Evolutionary conservation across 2,888 invertebrate species (phyloP), one percentile per base, ranked within the genome.

Genomic region (Leucoma salicis): DNA sequence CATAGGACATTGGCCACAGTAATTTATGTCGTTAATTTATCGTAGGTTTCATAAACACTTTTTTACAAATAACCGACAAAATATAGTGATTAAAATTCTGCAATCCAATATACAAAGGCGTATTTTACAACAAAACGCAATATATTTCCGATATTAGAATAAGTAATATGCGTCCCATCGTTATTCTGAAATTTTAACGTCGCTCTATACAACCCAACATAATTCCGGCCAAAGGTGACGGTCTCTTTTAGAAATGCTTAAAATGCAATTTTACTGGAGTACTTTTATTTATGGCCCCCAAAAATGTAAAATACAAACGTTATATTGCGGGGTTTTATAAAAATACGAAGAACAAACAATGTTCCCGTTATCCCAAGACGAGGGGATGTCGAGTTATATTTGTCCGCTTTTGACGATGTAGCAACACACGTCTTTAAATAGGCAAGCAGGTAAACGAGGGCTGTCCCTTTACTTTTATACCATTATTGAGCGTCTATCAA

Each of bases 261-360:
- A 84, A 87, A 85, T 87, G 87, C 86, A 87, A 89, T 89, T 87
- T 87, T 82, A 83, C 78, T 73, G 72, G 75, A 75, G 76, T 63
- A 74, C 72, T 78, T 79, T 82, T 86, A 87, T 87, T 87, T 86
- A 86, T 86, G 82, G 73, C 72, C 82, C 79, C 79, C 65, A 80
- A 81, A 85, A 86, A 87, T 87, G 83, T 84, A 82, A 87, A 87
- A 86, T 84, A 80, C 82, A 82, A 86, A 86, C 82, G 78, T 88
- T 89, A 87, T 88, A 89, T 86, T 87, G 84, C 82, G 63, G 63
- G 76, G 81, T 80, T 82, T 79, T 84, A 76, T 78, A 83, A 83
- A 83, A 87, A 85, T 85, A 78, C 69, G 76, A 78, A 82, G 82
- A 84, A 86, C 87, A 88, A 89, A 88, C 84, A 87, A 84, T 80